Conservation (phyloP, 1,140 invertebrate genomes). For the Apis laboriosa region DNA sequence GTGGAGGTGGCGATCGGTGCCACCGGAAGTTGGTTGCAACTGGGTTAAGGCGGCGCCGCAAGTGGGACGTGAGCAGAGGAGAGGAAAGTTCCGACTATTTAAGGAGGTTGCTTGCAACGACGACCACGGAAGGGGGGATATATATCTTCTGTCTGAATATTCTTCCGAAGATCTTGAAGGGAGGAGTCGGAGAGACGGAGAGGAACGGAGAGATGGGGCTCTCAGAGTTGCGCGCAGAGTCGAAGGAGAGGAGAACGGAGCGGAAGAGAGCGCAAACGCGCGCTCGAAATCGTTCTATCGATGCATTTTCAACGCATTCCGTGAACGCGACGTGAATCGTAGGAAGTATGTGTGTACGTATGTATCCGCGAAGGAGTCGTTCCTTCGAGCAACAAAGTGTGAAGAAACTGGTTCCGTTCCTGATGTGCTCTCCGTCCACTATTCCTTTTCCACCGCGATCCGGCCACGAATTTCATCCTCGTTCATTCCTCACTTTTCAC, state of each 20-base stretch:
- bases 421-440: too few species aligned
- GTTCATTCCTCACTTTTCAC: too few species aligned
- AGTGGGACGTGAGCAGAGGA: not conserved
- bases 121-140: not conserved
- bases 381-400: conserved; percentile 4
- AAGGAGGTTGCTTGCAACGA: not conserved
- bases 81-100: not conserved
- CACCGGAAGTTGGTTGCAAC: conserved; percentile 33
- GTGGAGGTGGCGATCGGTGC: conserved; percentile 17
- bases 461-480: not conserved
- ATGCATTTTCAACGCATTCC: not conserved
- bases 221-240: too few species aligned
- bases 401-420: conserved; percentile 33
- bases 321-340: not conserved
- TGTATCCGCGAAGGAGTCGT: not conserved
- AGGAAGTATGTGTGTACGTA: not conserved
- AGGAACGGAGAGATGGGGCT: too few species aligned
- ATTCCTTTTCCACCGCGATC: not conserved
- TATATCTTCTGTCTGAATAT: too few species aligned
- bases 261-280: not conserved
- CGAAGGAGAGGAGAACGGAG: not conserved
- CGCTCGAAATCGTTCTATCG: not conserved
- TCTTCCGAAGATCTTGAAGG: not conserved
- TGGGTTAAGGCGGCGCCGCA: conserved; percentile 26
- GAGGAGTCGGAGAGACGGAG: too few species aligned